A percentile compares a stretch with the other conserved stretches of the same genome.
Evolutionary conservation across 1,140 invertebrate species (phyloP).

Genomic region (Saccostrea echinata): DNA sequence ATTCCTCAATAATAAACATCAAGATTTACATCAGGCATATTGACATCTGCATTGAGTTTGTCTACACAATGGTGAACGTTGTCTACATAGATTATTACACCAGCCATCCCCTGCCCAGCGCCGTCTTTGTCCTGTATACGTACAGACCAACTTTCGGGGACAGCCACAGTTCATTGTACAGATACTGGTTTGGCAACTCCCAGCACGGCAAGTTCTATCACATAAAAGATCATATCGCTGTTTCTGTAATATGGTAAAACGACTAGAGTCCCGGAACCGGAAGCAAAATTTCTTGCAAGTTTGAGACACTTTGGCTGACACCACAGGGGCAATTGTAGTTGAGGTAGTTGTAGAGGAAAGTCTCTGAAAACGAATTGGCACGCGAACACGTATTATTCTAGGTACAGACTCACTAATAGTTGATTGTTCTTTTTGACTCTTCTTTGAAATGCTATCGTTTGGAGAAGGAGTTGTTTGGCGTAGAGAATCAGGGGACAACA

Average conservation of each 20-base stretch:
- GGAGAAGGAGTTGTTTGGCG: background rate
- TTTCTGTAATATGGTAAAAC: background rate
- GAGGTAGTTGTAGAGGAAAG: background rate
- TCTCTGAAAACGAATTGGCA: background rate
- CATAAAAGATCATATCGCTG: background rate
- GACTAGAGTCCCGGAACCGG: background rate
- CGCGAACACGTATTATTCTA: background rate
- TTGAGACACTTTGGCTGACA: background rate
- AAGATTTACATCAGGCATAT: background rate
- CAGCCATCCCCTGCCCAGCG: background rate
- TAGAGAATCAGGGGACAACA: background rate
- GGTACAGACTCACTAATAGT: background rate
- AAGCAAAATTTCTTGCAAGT: background rate
- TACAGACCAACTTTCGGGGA: background rate
- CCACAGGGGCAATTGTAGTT: background rate
- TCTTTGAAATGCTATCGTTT: background rate
- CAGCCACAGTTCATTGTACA: background rate
- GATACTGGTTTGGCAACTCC: background rate
- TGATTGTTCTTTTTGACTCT: background rate
- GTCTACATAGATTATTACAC: constrained; percentile 8
- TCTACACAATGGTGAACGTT: background rate
- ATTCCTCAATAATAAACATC: background rate
- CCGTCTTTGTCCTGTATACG: background rate
- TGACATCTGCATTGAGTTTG: background rate
- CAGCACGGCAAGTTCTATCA: background rate